Evolutionary conservation across 2,797 vertebrate genomes (phyloP).

Genomic region (Hippoglossus hippoglossus): DNA sequence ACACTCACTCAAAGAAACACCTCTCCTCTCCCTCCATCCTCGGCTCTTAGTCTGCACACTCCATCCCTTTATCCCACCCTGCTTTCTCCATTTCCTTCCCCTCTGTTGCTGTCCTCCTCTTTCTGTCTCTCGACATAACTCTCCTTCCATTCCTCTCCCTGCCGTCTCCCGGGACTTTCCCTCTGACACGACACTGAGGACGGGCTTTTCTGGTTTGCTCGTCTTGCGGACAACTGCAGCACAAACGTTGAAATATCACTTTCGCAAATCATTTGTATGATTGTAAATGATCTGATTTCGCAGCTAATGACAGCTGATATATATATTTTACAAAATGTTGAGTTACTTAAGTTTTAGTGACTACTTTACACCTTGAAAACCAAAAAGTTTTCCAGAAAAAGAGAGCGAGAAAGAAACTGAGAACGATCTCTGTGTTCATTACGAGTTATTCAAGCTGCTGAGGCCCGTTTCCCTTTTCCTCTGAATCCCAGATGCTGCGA

Average conservation of each 20-base stretch:
- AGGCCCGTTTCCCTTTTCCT: constrained; percentile 14
- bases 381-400: too few relatives aligned
- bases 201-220: neutral
- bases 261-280: too few relatives aligned
- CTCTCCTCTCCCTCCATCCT: constrained; percentile 44
- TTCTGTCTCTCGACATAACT: constrained; percentile 34
- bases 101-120: constrained; percentile 16
- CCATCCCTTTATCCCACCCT: constrained; percentile 34
- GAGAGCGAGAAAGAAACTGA: too few relatives aligned
- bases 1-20: constrained; percentile 23
- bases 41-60: constrained; percentile 39
- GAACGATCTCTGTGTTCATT: constrained; percentile 22
- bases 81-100: constrained; percentile 38
- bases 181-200: constrained; percentile 44
- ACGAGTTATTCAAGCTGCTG: constrained; percentile 19
- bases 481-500: constrained; percentile 47
- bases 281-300: too few relatives aligned
- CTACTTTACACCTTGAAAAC: too few relatives aligned
- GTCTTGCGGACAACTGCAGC: too few relatives aligned
- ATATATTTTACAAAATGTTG: too few relatives aligned
- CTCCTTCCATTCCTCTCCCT: constrained; percentile 39
- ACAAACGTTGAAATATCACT: too few relatives aligned
- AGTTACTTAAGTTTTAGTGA: too few relatives aligned
- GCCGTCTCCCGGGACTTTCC: constrained; percentile 54
- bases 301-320: too few relatives aligned